Evolutionary conservation across 23 tunicate genomes (phyloP), one percentile per base, ranked within the genome.

Genomic region (Corella eumyota): DNA sequence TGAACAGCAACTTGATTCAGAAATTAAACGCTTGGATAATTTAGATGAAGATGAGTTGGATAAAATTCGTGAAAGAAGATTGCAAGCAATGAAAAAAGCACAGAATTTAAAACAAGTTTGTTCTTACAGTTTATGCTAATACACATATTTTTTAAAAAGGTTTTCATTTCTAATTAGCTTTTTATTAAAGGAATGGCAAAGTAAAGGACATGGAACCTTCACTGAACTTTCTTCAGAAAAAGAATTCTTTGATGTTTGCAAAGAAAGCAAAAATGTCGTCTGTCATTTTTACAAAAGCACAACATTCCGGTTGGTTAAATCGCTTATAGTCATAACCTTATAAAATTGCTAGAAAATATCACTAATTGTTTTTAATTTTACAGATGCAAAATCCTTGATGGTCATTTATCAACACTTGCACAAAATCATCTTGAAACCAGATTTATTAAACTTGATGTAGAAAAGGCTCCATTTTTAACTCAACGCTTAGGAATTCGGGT

Each of bases 1-100:
- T 28, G 99, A 93, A 75, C 81, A 93, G 20, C 82, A 93, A 28
- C 52, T 93, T 11, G 99, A 93, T 62, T 67, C 90, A 19, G 99
- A 93, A 66, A 78, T 93, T 21, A 85, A 86, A 56, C 73, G 86
- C 28, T 69, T 93, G 64, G 99, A 93, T 51, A 69, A 85, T 26
- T 28, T 93, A 52, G 99, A 85, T 54, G 99, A 93, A 62, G 99
- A 93, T 78, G 99, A 93, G 28, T 56, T 93, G 2, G 99, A 93
- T 72, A 78, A 68, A 48, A 71, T 93, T 0, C 49, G 99, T 61
- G 95, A 93, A 44, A 66, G 75, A 47, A 62, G 99, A 49, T 60
- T 84, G 1, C 64, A 73, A 65, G 99, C 99, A 0, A 72, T 93
- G 99, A 79, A 80, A 52, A 77, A 78, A 68, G 82, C 95, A 0